Conservation (phyloP, 2,797 vertebrate genomes). For the Alectoris magna region DNA sequence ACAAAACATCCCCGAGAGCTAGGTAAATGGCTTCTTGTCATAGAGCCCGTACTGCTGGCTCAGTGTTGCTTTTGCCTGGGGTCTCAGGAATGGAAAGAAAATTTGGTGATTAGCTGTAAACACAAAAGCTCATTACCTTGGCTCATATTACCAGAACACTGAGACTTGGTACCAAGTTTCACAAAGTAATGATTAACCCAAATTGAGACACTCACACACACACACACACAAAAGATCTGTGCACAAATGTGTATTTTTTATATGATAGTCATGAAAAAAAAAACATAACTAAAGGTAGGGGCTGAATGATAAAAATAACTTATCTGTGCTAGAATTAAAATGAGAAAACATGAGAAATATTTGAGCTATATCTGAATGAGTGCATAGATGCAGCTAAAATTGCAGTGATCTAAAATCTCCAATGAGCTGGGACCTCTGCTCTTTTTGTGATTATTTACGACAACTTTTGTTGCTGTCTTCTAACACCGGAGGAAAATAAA, state of each 20-base stretch:
- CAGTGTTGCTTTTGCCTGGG: neutral
- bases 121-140: neutral
- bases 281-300: neutral
- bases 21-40: neutral
- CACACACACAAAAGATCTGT: neutral
- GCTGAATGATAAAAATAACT: neutral
- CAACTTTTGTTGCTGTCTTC: neutral
- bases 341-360: neutral
- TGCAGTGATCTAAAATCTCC: neutral
- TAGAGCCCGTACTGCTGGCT: neutral
- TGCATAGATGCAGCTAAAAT: neutral
- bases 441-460: neutral
- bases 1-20: neutral
- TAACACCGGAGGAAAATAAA: neutral
- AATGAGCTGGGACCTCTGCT: conserved; percentile 17
- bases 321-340: neutral
- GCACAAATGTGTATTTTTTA: neutral
- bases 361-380: neutral
- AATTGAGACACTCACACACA: neutral
- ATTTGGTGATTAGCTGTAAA: neutral
- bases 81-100: neutral
- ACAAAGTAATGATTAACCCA: neutral
- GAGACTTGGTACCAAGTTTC: neutral
- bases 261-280: neutral
- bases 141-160: neutral